These are phyloP conservation scores for Bradypodion ventrale DNA, from an alignment of 2,797 vertebrate genomes.

Conservation along the genomic window DNA sequence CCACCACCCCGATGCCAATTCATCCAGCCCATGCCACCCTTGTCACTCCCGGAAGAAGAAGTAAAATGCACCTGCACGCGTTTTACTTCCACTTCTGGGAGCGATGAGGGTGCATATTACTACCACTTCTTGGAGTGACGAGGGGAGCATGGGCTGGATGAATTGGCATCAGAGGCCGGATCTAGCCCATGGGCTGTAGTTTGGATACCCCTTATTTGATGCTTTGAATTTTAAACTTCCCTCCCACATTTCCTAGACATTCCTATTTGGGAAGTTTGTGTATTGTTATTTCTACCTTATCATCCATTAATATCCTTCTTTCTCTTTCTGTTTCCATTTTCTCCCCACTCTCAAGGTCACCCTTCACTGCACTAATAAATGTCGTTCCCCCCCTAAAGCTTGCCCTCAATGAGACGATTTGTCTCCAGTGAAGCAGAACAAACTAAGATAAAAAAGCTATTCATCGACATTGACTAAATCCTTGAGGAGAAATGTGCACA, in stretches of 20 bases:
- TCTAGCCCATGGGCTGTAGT: too few species aligned
- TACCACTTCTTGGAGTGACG: too few species aligned
- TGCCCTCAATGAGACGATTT: slow-evolving; percentile 67
- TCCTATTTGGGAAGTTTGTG: slow-evolving; percentile 36
- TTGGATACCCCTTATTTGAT: too few species aligned
- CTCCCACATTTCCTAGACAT: slow-evolving; percentile 44
- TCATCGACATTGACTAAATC: slow-evolving; percentile 54
- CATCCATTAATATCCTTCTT: slow-evolving; percentile 18
- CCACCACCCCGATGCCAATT: too few species aligned
- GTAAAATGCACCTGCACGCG: too few species aligned
- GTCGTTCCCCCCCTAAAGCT: slow-evolving; percentile 60
- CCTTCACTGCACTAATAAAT: slow-evolving; percentile 63
- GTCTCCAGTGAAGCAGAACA: slow-evolving; percentile 70
- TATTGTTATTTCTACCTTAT: slow-evolving; percentile 12
- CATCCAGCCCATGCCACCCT: too few species aligned
- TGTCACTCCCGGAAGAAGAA: too few species aligned
- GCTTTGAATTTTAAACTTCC: neutral
- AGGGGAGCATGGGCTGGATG: too few species aligned
- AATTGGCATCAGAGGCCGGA: too few species aligned
- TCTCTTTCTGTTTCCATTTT: neutral
- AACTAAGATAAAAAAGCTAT: slow-evolving; percentile 48
- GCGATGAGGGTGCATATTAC: too few species aligned
- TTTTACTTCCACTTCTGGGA: too few species aligned
- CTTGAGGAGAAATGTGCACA: slow-evolving; percentile 10
- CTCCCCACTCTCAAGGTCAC: slow-evolving; percentile 62